A percentile compares a stretch with the other conserved stretches of the same genome.
phyloP scores from a whole-genome alignment of 2,888 invertebrate genomes.

The Argyresthia albistria region DNA sequence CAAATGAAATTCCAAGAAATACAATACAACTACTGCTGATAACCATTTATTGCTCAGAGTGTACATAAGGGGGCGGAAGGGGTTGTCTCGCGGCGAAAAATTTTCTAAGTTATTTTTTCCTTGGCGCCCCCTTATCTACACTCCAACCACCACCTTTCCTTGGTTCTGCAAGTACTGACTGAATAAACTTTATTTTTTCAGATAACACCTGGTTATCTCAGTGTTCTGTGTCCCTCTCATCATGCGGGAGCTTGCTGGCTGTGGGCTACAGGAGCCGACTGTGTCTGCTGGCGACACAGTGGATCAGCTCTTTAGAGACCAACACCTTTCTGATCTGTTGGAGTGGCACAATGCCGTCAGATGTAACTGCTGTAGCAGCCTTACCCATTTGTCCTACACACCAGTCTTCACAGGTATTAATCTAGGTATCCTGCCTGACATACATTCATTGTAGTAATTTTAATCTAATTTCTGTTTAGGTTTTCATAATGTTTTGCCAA shows the following conservation, averaged over 20 bases:
- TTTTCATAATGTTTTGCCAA: no score
- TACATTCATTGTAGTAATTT: no score
- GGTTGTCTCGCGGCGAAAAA: no score
- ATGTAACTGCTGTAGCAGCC: conserved; percentile 43
- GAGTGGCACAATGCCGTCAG: conserved; percentile 57
- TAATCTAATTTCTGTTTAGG: no score
- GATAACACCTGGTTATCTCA: conserved; percentile 57
- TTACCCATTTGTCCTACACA: conserved; percentile 55
- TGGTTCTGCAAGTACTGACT: no score
- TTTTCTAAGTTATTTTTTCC: no score
- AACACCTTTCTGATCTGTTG: conserved; percentile 58
- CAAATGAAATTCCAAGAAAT: no score
- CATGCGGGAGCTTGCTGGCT: conserved; percentile 54
- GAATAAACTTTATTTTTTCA: conserved; percentile 15
- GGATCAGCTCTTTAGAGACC: conserved; percentile 56
- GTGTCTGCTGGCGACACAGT: conserved; percentile 54
- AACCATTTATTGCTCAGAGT: no score
- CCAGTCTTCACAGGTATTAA: conserved; percentile 62
- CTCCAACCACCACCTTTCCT: no score
- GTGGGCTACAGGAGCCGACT: conserved; percentile 50
- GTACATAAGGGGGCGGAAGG: no score
- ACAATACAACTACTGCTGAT: no score
- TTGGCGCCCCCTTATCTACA: no score
- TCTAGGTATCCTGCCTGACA: not conserved
- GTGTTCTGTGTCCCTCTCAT: conserved; percentile 52